Percentiles rank a stretch among this genome's conserved stretches.
phyloP scores from a whole-genome alignment of 2,888 invertebrate species.

The Quadroppia sp. region DNA sequence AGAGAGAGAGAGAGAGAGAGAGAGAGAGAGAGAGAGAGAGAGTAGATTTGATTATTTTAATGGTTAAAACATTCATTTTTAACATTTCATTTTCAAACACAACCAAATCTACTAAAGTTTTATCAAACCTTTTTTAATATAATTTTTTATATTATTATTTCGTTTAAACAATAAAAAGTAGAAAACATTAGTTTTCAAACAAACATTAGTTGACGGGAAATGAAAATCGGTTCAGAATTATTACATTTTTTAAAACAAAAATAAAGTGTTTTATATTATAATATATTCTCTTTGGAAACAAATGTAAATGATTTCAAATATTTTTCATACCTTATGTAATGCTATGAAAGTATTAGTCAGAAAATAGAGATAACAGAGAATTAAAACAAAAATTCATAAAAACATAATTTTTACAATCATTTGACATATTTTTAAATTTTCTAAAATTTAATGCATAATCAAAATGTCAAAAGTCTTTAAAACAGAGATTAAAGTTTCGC shows the following conservation, averaged over 20 bases:
- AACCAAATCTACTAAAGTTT: background rate
- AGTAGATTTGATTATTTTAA: background rate
- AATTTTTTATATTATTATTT: conserved; percentile 16
- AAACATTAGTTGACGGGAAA: conserved; percentile 29
- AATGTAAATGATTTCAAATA: conserved; percentile 22
- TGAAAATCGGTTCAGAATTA: conserved; percentile 24
- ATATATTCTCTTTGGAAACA: conserved; percentile 5
- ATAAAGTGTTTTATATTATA: conserved; percentile 28
- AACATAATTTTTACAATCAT: no score
- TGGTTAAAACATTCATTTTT: conserved; percentile 5
- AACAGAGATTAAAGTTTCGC: no score
- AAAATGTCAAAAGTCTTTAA: no score
- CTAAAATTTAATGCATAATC: no score
- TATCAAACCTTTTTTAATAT: conserved; percentile 13
- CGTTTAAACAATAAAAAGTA: conserved; percentile 25
- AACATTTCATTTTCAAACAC: conserved; percentile 1
- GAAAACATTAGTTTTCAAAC: conserved; percentile 20
- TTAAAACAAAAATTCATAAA: background rate
- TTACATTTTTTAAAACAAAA: conserved; percentile 9
- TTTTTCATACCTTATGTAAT: conserved; percentile 3
- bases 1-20: background rate
- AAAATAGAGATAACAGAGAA: background rate
- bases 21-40: background rate
- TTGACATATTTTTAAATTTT: no score
- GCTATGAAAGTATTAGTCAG: background rate